Percentiles rank a stretch among this genome's conserved stretches.
phyloP scores from a whole-genome alignment of 2,888 invertebrate species.

The Leucophenga maculata region DNA sequence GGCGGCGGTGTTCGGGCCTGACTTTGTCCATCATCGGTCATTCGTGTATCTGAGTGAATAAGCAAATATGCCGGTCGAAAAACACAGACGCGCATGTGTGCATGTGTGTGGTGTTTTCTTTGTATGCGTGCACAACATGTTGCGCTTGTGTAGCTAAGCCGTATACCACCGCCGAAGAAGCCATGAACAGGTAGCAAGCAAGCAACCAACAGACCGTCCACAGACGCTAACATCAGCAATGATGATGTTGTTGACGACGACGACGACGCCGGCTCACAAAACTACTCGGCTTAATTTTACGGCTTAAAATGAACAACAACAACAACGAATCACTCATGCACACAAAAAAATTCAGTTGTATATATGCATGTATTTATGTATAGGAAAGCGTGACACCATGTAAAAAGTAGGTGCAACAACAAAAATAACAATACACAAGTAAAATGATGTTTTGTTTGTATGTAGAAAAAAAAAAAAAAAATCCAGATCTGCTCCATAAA shows the following conservation, averaged over 20 bases:
- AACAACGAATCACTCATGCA: constrained; percentile 10
- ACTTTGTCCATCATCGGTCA: not conserved
- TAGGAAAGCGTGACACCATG: too few relatives aligned
- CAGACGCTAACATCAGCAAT: not conserved
- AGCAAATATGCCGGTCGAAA: constrained; percentile 11
- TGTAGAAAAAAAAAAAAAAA: too few relatives aligned
- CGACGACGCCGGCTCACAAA: constrained; percentile 37
- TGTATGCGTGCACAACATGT: not conserved
- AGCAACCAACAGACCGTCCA: not conserved
- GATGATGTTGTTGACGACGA: constrained; percentile 36
- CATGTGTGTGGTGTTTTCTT: not conserved
- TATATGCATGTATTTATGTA: not conserved
- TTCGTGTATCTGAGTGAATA: constrained; percentile 3
- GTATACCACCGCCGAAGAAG: not conserved
- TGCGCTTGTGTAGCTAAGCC: constrained; percentile 14
- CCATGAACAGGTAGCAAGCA: constrained; percentile 20
- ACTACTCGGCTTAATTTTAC: constrained; percentile 39
- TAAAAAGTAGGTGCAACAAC: not conserved
- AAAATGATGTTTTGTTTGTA: constrained; percentile 1
- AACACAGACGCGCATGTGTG: not conserved
- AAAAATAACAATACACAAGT: not conserved
- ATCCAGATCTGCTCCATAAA: too few relatives aligned
- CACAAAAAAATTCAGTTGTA: too few relatives aligned
- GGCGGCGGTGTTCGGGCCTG: constrained; percentile 12
- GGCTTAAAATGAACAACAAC: constrained; percentile 39